Percentiles rank a stretch among this genome's conserved stretches.
These are phyloP conservation scores for Chalcosyrphus nemorum DNA, from an alignment of 2,888 invertebrate genomes.

Conservation along the genomic window DNA sequence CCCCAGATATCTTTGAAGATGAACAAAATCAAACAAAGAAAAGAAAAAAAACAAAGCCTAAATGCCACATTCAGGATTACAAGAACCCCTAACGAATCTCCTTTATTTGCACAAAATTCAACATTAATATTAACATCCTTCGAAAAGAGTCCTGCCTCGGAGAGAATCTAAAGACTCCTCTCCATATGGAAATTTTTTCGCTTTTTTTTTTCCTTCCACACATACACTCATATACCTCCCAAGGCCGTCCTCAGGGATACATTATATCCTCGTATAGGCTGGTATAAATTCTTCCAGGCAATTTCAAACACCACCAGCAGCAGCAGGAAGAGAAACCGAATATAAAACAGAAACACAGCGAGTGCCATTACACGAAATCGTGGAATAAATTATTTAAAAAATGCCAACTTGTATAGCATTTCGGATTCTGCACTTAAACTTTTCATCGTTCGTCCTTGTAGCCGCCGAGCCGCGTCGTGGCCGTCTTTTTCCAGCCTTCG, in stretches of 20 bases:
- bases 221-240: slow-evolving; percentile 22
- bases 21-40: slow-evolving; percentile 10
- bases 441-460: slow-evolving; percentile 64
- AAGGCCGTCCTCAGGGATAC: slow-evolving; percentile 47
- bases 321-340: slow-evolving; percentile 31
- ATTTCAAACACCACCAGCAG: slow-evolving; percentile 57
- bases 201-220: background rate
- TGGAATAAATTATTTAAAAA: slow-evolving; percentile 71
- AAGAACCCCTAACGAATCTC: slow-evolving; percentile 29
- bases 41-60: background rate
- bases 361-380: slow-evolving; percentile 71
- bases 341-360: slow-evolving; percentile 59
- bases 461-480: background rate
- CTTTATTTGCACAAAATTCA: slow-evolving; percentile 53
- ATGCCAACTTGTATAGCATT: slow-evolving; percentile 66
- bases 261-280: slow-evolving; percentile 63
- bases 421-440: slow-evolving; percentile 71
- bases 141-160: slow-evolving; percentile 19
- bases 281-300: slow-evolving; percentile 62
- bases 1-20: slow-evolving; percentile 11
- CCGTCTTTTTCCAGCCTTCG: slow-evolving; percentile 31
- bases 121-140: slow-evolving; percentile 66
- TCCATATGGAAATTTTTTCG: slow-evolving; percentile 53
- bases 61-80: slow-evolving; percentile 46
- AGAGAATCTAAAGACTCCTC: background rate